A percentile compares a stretch with the other conserved stretches of the same genome.
Conservation (phyloP, 2,888 invertebrate species). For the Cyclophora punctaria region DNA sequence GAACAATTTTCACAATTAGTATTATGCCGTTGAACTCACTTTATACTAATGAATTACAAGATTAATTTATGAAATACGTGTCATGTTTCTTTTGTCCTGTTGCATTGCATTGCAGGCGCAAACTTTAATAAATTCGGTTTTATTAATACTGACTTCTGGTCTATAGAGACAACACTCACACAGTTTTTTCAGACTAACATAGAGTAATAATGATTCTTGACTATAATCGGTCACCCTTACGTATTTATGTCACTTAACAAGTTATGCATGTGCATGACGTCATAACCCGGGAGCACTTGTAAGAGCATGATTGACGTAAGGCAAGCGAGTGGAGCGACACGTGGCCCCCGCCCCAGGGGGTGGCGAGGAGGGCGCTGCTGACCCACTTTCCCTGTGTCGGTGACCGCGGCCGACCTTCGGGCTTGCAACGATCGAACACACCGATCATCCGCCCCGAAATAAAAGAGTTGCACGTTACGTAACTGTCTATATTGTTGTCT, state of each 20-base stretch:
- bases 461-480: slow-evolving; percentile 46
- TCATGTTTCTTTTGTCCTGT: too few species aligned
- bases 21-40: too few species aligned
- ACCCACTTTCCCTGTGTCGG: slow-evolving; percentile 62
- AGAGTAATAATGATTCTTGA: too few species aligned
- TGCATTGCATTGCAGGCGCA: too few species aligned
- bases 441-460: slow-evolving; percentile 45
- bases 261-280: slow-evolving; percentile 2
- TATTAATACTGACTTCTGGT: too few species aligned
- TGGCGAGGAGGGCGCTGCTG: slow-evolving; percentile 41
- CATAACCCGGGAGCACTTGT: slow-evolving; percentile 15
- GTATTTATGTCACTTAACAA: background rate
- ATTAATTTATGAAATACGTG: too few species aligned
- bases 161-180: too few species aligned
- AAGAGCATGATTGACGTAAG: slow-evolving; percentile 13
- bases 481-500: slow-evolving; percentile 46
- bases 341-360: slow-evolving; percentile 31
- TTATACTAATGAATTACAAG: too few species aligned
- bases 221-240: too few species aligned
- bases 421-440: slow-evolving; percentile 51
- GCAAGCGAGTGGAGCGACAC: slow-evolving; percentile 30
- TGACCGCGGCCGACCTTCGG: slow-evolving; percentile 70
- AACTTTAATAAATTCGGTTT: too few species aligned
- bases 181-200: too few species aligned
- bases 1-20: too few species aligned